Evolutionary conservation across 2,888 invertebrate genomes (phyloP).

Genomic region (Amiota mariae): DNA sequence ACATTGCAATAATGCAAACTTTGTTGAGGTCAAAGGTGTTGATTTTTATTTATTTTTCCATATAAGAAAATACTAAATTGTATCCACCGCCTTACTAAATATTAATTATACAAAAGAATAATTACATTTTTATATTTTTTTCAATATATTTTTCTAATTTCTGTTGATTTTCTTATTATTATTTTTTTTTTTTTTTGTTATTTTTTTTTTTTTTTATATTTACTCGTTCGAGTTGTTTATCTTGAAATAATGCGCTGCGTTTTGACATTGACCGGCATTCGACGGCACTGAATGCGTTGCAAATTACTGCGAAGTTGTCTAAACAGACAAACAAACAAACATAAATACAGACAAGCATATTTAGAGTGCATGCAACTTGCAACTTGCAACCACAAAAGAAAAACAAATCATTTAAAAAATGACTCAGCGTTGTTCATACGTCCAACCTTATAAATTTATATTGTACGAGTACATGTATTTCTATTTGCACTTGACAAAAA

Average conservation of each 20-base stretch:
- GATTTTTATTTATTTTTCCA: too few relatives aligned
- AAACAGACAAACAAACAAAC: background rate
- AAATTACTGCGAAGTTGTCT: background rate
- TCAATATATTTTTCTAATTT: too few relatives aligned
- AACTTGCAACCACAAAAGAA: background rate
- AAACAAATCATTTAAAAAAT: background rate
- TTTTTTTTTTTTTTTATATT: constrained; percentile 45
- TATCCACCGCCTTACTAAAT: too few relatives aligned
- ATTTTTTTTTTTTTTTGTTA: constrained; percentile 52
- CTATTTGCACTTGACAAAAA: too few relatives aligned
- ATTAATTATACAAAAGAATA: too few relatives aligned
- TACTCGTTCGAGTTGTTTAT: constrained; percentile 61
- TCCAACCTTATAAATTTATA: too few relatives aligned
- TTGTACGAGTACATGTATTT: too few relatives aligned
- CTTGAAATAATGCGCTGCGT: constrained; percentile 66
- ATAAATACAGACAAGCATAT: background rate
- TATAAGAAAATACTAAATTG: too few relatives aligned
- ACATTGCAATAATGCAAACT: too few relatives aligned
- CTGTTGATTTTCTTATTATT: too few relatives aligned
- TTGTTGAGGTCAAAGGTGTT: too few relatives aligned
- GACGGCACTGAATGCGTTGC: constrained; percentile 39
- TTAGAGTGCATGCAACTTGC: background rate
- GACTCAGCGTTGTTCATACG: background rate
- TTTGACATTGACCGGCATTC: constrained; percentile 52
- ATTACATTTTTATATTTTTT: too few relatives aligned